Conservation (phyloP, 2,888 invertebrate species). For the Alcis repandata region DNA sequence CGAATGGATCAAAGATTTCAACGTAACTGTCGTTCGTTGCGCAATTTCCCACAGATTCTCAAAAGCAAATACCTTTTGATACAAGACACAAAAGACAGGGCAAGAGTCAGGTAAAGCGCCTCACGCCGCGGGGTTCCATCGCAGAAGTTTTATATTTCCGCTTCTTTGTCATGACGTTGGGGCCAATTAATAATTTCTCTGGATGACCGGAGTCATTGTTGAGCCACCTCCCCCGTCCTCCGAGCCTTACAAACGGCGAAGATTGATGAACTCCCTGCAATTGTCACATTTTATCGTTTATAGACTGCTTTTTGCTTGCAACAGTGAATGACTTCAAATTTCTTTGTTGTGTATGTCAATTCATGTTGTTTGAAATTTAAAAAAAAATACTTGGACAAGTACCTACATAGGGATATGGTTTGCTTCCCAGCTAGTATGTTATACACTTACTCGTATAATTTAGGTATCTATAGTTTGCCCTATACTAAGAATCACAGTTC, state of each 20-base stretch:
- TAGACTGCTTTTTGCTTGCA: constrained; percentile 75
- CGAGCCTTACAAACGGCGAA: constrained; percentile 74
- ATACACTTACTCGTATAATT: no score
- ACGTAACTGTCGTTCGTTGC: constrained; percentile 71
- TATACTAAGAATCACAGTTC: not conserved
- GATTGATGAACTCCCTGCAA: constrained; percentile 84
- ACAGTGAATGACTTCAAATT: constrained; percentile 64
- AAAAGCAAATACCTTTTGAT: constrained; percentile 81
- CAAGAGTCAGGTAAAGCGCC: constrained; percentile 86
- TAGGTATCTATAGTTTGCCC: no score
- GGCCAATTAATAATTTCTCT: constrained; percentile 85
- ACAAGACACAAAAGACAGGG: constrained; percentile 78
- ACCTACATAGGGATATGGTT: not conserved
- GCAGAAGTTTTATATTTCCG: constrained; percentile 86
- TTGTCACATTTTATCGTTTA: constrained; percentile 80
- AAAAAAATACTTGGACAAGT: not conserved
- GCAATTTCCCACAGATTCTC: constrained; percentile 84
- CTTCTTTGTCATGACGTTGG: constrained; percentile 80
- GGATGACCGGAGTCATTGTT: constrained; percentile 84
- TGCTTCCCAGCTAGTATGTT: no score
- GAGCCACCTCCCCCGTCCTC: constrained; percentile 67
- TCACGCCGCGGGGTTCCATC: constrained; percentile 79
- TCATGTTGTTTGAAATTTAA: constrained; percentile 37
- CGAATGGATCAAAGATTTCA: constrained; percentile 65
- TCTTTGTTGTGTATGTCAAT: constrained; percentile 43